Evolutionary conservation across 2,888 invertebrate species (phyloP), one percentile per base, ranked within the genome.

Genomic region (Phengaris alcon): DNA sequence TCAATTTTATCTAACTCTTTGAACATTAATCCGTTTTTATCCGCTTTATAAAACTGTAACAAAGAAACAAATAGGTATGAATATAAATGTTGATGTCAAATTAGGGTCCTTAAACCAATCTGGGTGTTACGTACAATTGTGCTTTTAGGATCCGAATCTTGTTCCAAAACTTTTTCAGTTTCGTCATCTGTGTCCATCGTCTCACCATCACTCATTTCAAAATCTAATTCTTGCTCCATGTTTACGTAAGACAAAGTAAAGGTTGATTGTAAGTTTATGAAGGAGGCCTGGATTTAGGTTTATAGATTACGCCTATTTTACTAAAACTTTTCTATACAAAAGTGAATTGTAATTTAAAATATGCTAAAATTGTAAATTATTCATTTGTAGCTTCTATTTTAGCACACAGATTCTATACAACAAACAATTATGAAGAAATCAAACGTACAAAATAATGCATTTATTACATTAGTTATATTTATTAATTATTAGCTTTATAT

Each of bases 121-220:
- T 75, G 10, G 35, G 73, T 57, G 46, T 57, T 35, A 44, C 64
- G 22, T 59, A 73, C 70, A 70, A 90, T 81, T 70, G 86, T 85
- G 74, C 83, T 79, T 74, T 88, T 83, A 44, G 75, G 72, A 46
- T 79, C 77, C 55, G 80, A 77, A 75, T 83, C 82, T 69, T 75
- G 76, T 78, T 79, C 76, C 75, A 78, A 73, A 77, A 75, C 75
- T 57, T 80, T 77, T 78, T 84, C 81, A 55, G 81, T 79, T 77
- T 81, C 83, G 78, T 87, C 86, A 80, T 91, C 90, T 74, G 88
- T 83, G 48, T 48, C 48, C 75, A 85, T 75, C 92, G 93, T 93
- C 78, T 86, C 84, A 79, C 86, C 86, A 79, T 92, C 93, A 81
- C 92, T 93, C 93, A 93, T 93, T 90, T 93, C 93, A 81, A 93